Evolutionary conservation across 2,113 vertebrate genomes (phyloP).

Genomic region (Lophura nycthemera): DNA sequence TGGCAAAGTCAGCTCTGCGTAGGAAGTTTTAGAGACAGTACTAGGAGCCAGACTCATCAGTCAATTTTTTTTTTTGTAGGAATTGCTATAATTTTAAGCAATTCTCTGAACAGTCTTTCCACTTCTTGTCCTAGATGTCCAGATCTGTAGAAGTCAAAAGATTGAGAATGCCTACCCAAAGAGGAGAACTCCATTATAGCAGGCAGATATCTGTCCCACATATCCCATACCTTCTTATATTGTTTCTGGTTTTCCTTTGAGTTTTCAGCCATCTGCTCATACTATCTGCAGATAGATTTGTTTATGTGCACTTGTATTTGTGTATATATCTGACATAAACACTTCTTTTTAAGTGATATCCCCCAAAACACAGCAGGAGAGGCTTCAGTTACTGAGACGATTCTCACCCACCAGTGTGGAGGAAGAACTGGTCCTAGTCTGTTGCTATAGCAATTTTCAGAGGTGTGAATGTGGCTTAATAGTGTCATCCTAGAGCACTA

Average conservation of each 20-base stretch:
- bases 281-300: not conserved
- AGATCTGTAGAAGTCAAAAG: not conserved
- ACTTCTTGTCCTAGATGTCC: not conserved
- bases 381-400: not conserved
- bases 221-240: not conserved
- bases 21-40: not conserved
- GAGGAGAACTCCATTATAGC: not conserved
- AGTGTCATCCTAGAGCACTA: conserved; percentile 52
- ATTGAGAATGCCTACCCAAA: not conserved
- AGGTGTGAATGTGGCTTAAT: conserved; percentile 63
- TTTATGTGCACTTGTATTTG: not conserved
- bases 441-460: conserved; percentile 62
- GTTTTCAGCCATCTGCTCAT: not conserved
- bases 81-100: not conserved
- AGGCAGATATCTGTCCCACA: not conserved
- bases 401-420: conserved; percentile 32
- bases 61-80: not conserved
- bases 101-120: not conserved
- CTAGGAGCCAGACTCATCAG: not conserved
- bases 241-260: not conserved
- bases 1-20: not conserved
- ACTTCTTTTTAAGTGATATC: not conserved
- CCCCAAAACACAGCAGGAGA: not conserved
- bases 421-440: conserved; percentile 13
- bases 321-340: not conserved